Evolutionary conservation across 2,888 invertebrate genomes (phyloP).

Genomic region (Polietes domitor): DNA sequence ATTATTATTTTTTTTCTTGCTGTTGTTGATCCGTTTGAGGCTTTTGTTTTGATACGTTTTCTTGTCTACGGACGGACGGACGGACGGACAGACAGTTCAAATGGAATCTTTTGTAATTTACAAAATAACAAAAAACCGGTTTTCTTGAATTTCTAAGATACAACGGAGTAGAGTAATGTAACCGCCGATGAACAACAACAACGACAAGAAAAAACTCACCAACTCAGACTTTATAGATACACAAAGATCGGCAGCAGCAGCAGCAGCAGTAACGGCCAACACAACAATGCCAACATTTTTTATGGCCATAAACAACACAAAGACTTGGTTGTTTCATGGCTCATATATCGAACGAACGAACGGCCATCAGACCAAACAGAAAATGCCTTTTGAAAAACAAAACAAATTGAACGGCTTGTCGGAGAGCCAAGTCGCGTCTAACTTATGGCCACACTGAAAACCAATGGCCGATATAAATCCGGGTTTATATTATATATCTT

Average conservation of each 20-base stretch:
- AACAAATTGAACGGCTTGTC: no score
- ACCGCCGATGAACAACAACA: conserved; percentile 71
- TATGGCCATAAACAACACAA: conserved; percentile 18
- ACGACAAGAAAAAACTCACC: conserved; percentile 7
- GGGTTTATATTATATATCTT: conserved; percentile 17
- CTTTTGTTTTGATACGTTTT: not conserved
- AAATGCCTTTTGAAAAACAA: no score
- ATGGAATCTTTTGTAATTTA: conserved; percentile 28
- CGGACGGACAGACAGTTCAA: not conserved
- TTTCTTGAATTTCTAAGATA: conserved; percentile 72
- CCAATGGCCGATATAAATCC: conserved; percentile 29
- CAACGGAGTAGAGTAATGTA: conserved; percentile 74
- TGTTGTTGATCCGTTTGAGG: no score
- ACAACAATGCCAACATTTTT: not conserved
- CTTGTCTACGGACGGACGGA: not conserved
- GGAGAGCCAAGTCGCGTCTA: not conserved
- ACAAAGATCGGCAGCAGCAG: not conserved
- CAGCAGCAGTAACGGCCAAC: no score
- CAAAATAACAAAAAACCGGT: not conserved
- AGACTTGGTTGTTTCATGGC: conserved; percentile 16
- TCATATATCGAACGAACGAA: not conserved
- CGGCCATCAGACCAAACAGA: not conserved
- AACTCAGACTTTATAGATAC: conserved; percentile 9
- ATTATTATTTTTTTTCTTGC: not conserved
- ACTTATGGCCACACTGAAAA: conserved; percentile 34